These are phyloP conservation scores for Apodemia hepburni DNA, from an alignment of 2,888 invertebrate species.

Conservation along the genomic window DNA sequence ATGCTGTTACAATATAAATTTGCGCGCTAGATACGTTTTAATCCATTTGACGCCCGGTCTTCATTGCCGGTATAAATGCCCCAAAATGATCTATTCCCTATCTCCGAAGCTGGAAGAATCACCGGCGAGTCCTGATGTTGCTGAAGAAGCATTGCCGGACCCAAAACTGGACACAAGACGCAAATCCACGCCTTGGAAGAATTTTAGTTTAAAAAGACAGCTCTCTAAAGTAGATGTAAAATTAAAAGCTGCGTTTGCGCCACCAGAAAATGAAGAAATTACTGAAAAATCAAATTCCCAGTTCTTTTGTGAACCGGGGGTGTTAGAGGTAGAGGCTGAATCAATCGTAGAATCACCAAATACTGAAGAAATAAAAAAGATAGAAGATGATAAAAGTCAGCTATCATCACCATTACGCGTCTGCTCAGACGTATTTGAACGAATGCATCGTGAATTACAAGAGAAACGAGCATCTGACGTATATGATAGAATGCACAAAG, in stretches of 20 bases:
- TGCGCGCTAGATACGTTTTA: not conserved
- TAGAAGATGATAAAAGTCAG: conserved; percentile 38
- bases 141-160: conserved; percentile 43
- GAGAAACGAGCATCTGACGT: conserved; percentile 53
- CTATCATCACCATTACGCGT: conserved; percentile 55
- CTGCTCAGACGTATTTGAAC: conserved; percentile 61
- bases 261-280: conserved; percentile 56
- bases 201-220: conserved; percentile 90
- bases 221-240: conserved; percentile 89
- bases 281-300: conserved; percentile 53
- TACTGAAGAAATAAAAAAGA: conserved; percentile 35
- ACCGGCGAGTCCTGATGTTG: conserved; percentile 42
- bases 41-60: conserved; percentile 14
- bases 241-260: conserved; percentile 83
- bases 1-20: conserved; percentile 19
- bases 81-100: conserved; percentile 57
- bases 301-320: conserved; percentile 57
- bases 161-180: conserved; percentile 73
- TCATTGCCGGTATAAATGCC: conserved; percentile 41
- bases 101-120: conserved; percentile 61
- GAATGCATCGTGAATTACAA: conserved; percentile 63
- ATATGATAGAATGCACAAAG: conserved; percentile 65
- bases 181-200: conserved; percentile 87
- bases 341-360: conserved; percentile 41
- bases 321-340: conserved; percentile 45